These are phyloP conservation scores for Myopa testacea DNA, from an alignment of 2,888 invertebrate genomes.

Conservation along the genomic window DNA sequence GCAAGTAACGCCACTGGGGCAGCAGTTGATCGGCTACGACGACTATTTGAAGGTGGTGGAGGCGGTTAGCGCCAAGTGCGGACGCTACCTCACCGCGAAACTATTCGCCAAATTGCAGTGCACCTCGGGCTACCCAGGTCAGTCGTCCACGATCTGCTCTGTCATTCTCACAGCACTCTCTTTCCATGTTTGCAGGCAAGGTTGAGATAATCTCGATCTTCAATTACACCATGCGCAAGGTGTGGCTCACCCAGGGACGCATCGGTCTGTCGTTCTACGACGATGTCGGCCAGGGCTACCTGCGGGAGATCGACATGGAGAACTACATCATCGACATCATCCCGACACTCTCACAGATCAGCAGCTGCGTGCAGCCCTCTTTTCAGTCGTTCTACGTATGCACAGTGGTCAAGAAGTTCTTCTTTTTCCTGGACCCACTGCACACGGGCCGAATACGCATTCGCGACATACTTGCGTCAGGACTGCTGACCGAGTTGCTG, in stretches of 20 bases:
- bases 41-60: constrained; percentile 85
- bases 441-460: constrained; percentile 90
- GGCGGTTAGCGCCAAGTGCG: constrained; percentile 81
- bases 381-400: constrained; percentile 97
- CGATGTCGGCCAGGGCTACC: constrained; percentile 89
- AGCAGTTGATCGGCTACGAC: constrained; percentile 86
- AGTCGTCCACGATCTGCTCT: background rate
- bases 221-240: constrained; percentile 94
- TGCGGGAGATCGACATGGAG: constrained; percentile 90
- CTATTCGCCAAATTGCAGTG: constrained; percentile 90
- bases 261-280: constrained; percentile 95
- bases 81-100: constrained; percentile 83
- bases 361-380: constrained; percentile 90
- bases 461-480: constrained; percentile 83
- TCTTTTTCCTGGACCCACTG: constrained; percentile 94
- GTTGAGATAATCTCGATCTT: constrained; percentile 91
- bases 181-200: constrained; percentile 63
- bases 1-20: constrained; percentile 78
- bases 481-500: constrained; percentile 88
- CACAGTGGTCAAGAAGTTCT: constrained; percentile 94
- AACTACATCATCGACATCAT: constrained; percentile 94
- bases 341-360: constrained; percentile 89
- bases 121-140: constrained; percentile 82
- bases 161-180: background rate
- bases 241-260: constrained; percentile 94